phyloP scores from a whole-genome alignment of 2,113 vertebrate species.

The Neolamprologus sp. region DNA sequence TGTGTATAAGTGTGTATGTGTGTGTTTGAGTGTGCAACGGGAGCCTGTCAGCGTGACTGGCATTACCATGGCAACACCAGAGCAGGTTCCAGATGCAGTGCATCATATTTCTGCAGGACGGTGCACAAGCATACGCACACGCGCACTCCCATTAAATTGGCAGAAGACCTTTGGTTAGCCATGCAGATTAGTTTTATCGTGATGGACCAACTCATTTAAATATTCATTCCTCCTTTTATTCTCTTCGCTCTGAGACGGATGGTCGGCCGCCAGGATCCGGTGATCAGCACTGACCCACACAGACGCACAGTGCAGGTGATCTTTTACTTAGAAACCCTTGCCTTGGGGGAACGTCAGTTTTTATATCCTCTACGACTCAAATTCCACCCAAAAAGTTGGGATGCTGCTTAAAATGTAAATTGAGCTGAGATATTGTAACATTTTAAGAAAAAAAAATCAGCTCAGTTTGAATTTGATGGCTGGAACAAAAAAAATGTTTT shows the following conservation, averaged over 20 bases:
- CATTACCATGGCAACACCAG: conserved; percentile 68
- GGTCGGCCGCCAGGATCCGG: not conserved
- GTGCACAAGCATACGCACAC: not conserved
- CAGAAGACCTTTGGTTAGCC: conserved; percentile 52
- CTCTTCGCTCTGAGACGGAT: conserved; percentile 1
- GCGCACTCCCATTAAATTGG: conserved; percentile 11
- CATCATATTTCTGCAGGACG: conserved; percentile 57
- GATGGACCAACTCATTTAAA: conserved; percentile 69
- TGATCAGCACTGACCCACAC: not conserved
- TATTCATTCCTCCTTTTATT: conserved; percentile 61
- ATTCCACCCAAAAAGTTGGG: not conserved
- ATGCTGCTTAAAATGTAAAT: not conserved
- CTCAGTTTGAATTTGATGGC: not conserved
- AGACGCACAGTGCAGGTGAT: not conserved
- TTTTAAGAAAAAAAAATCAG: not conserved
- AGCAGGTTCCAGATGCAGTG: conserved; percentile 47
- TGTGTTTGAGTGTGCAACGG: not conserved
- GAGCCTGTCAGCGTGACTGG: conserved; percentile 33
- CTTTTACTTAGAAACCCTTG: not conserved
- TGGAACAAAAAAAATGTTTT: not conserved
- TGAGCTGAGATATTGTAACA: not conserved
- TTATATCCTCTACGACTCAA: not conserved
- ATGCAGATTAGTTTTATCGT: conserved; percentile 67
- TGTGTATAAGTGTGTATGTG: not conserved
- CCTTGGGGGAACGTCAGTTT: not conserved